phyloP scores from a whole-genome alignment of 2,888 invertebrate genomes.

The Arctia plantaginis region DNA sequence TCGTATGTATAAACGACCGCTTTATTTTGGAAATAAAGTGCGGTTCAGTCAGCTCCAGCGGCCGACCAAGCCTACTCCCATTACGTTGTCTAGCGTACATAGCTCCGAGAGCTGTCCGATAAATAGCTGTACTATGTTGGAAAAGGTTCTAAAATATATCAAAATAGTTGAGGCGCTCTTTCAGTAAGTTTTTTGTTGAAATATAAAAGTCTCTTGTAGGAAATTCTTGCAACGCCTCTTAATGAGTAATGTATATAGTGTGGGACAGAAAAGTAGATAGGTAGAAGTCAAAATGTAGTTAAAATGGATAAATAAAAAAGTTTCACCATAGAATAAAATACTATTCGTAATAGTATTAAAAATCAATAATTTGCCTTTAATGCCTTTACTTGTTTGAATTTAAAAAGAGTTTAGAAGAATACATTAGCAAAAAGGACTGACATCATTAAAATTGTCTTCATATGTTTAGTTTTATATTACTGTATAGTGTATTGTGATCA shows the following conservation, averaged over 20 bases:
- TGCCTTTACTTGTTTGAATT: too few species aligned
- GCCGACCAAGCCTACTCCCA: slow-evolving; percentile 37
- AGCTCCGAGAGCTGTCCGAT: slow-evolving; percentile 22
- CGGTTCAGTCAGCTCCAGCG: slow-evolving; percentile 34
- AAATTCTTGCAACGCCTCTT: not conserved
- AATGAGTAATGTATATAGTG: not conserved
- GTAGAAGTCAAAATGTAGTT: too few species aligned
- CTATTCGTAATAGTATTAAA: too few species aligned
- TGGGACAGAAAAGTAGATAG: too few species aligned
- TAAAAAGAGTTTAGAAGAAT: too few species aligned
- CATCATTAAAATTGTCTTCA: too few species aligned
- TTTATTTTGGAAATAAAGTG: slow-evolving; percentile 40
- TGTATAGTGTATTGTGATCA: too few species aligned
- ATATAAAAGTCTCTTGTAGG: not conserved
- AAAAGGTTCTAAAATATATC: slow-evolving; percentile 15
- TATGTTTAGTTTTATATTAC: too few species aligned
- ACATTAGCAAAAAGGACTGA: too few species aligned
- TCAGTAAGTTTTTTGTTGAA: not conserved
- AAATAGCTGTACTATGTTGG: slow-evolving; percentile 16
- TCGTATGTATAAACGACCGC: slow-evolving; percentile 30
- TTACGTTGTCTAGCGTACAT: slow-evolving; percentile 43
- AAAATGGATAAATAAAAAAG: too few species aligned
- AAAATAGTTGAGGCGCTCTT: slow-evolving; percentile 13
- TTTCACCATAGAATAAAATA: too few species aligned
- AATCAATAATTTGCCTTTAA: too few species aligned